Conservation (phyloP, 2,113 vertebrate species). For the Sminthopsis crassicaudata region DNA sequence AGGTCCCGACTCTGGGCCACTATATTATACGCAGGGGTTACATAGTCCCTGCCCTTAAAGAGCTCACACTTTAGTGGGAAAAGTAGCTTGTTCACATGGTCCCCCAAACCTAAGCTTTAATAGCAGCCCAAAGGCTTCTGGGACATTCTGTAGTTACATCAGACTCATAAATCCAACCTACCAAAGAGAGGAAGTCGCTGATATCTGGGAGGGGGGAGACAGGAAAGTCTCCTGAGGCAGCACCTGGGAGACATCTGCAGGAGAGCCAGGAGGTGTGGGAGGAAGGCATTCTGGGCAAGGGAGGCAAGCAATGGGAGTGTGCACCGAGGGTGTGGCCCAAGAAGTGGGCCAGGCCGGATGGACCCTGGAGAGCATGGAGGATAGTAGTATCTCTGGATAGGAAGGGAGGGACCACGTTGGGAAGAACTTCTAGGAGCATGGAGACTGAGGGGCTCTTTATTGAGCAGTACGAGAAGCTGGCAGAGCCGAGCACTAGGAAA, state of each 20-base stretch:
- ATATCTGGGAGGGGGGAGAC: neutral
- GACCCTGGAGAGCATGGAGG: neutral
- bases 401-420: neutral
- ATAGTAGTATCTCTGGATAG: neutral
- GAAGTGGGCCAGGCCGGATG: neutral
- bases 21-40: no score
- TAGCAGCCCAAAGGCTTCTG: neutral
- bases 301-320: neutral
- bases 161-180: neutral
- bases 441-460: neutral
- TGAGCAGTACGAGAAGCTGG: fast-evolving
- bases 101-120: neutral
- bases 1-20: no score
- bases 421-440: neutral
- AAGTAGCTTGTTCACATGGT: no score
- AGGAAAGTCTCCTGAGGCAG: neutral
- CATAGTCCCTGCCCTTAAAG: no score
- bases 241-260: neutral
- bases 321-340: neutral
- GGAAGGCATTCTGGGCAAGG: neutral
- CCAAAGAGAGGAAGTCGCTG: neutral
- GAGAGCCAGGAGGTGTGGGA: neutral
- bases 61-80: no score
- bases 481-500: neutral
- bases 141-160: no score